Conservation (phyloP, 2,113 vertebrate species). For the Heptranchias perlo region DNA sequence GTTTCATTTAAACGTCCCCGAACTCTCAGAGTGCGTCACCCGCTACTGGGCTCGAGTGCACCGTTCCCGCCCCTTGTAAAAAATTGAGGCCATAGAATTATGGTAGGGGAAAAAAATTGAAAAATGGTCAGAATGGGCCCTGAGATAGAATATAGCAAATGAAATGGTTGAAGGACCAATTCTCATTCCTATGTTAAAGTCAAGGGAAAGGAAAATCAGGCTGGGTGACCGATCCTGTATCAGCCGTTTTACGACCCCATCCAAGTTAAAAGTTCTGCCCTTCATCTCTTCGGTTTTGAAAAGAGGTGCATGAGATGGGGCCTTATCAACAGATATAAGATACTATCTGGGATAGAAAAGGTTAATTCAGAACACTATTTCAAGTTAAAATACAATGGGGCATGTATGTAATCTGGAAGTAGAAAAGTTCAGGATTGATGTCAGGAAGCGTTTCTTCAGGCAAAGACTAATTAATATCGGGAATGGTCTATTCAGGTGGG, state of each 20-base stretch:
- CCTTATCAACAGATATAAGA: no score
- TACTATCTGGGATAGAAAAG: not conserved
- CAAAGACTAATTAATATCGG: not conserved
- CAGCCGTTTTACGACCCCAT: not conserved
- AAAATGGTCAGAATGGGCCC: not conserved
- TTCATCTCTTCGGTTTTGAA: not conserved
- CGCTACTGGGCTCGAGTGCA: not conserved
- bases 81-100: not conserved
- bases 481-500: not conserved
- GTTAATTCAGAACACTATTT: not conserved
- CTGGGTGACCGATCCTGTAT: not conserved
- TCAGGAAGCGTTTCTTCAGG: not conserved
- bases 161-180: not conserved
- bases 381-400: not conserved
- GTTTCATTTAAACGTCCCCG: not conserved
- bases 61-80: not conserved
- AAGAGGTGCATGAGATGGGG: no score
- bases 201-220: not conserved
- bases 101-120: not conserved
- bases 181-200: not conserved
- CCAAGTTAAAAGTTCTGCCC: no score
- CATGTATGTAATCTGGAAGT: not conserved
- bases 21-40: not conserved
- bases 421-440: not conserved
- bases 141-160: not conserved